Conservation (phyloP, 2,113 vertebrate species). For the Lontra canadensis region DNA sequence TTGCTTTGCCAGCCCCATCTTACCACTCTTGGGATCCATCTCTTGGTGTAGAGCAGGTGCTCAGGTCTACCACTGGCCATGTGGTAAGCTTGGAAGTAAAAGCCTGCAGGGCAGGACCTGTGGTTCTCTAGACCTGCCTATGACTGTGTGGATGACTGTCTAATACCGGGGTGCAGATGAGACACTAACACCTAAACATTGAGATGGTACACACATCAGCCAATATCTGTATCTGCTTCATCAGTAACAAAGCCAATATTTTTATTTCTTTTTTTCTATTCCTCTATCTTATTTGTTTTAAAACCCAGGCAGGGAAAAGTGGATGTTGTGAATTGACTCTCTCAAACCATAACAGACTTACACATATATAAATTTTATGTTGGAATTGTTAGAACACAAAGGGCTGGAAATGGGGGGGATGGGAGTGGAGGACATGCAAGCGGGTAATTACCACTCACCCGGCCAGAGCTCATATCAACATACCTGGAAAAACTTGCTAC, state of each 20-base stretch:
- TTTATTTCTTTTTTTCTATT: not conserved
- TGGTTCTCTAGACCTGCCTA: not conserved
- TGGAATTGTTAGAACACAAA: not conserved
- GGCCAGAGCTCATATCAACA: not conserved
- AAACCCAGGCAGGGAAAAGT: not conserved
- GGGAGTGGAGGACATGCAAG: accelerated
- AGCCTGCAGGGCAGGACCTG: accelerated
- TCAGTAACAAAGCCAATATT: not conserved
- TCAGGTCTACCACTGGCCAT: not conserved
- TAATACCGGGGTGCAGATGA: not conserved
- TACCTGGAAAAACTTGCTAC: not conserved
- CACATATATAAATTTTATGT: not conserved
- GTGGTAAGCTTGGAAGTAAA: not conserved
- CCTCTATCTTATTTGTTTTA: not conserved
- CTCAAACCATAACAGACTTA: not conserved
- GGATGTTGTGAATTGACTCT: not conserved
- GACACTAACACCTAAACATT: not conserved
- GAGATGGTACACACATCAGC: not conserved
- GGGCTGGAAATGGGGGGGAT: not conserved
- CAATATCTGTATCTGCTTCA: not conserved
- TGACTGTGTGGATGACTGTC: not conserved
- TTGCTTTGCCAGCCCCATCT: not conserved
- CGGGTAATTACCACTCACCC: not conserved
- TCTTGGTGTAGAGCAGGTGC: not conserved
- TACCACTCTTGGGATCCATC: not conserved